Evolutionary conservation across 2,113 vertebrate species (phyloP), one percentile per base, ranked within the genome.

Genomic region (Eurystomus gularis): DNA sequence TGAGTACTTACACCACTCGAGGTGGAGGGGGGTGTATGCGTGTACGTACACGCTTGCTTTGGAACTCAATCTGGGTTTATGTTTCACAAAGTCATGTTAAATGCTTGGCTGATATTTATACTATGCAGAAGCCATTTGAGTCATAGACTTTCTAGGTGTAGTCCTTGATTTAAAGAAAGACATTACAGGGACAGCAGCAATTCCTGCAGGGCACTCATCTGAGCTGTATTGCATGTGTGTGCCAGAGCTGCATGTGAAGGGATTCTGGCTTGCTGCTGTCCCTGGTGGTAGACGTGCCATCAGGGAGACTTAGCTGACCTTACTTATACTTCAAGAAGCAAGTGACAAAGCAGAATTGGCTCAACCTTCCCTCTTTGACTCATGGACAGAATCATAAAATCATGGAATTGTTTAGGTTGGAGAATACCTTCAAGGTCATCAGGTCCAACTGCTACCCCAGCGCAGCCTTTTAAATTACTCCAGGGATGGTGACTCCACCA

Each of bases 1-100:
- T 99, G 96, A 99, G 99, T 98, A 44, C 90, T 82, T 80, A 28
- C 37, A n/a, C 54, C 17, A 0, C 10, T 14, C 4, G 5, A 11
- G 10, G 39, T 3, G 7, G 2, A 17, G 6, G 3, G 24, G 31
- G n/a, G 7, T 19, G 21, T 5, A 3, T 18, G 31, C 26, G 9
- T 48, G 25, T 23, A 10, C 3, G 1, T 16, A 6, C 26, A 33
- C 0, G 0, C 18, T 77, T 62, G 28, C n/a, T 87, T 84, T 54
- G 23, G 33, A 71, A 11, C 58, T 40, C 46, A 11, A 0, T 48
- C 29, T 46, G 21, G 20, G 18, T 17, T 90, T 55, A 3, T 14
- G 4, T 71, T 84, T 82, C 69, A 40, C 37, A 57, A 28, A 78
- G 20, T 3, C 13, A 4, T 61, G 25, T 83, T 78, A 76, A 83